These are phyloP conservation scores for Acrobeloides nanus DNA, from an alignment of 2,888 invertebrate species.

Conservation along the genomic window DNA sequence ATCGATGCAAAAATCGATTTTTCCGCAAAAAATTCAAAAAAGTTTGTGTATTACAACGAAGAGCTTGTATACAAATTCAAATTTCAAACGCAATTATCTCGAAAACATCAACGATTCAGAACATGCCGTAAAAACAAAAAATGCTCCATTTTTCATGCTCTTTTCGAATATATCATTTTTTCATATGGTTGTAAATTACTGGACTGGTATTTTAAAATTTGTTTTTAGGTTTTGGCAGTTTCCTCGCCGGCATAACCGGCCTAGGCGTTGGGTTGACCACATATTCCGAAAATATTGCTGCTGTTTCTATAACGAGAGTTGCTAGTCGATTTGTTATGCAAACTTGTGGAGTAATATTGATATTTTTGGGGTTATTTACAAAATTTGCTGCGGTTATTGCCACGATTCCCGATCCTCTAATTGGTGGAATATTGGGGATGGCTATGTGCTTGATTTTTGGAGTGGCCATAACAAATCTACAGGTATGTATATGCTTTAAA, in stretches of 20 bases:
- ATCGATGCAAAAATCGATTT: no score
- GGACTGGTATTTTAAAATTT: no score
- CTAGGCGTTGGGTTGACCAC: slow-evolving; percentile 44
- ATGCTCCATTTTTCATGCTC: no score
- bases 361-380: slow-evolving; percentile 37
- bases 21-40: no score
- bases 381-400: slow-evolving; percentile 40
- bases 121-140: no score
- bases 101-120: no score
- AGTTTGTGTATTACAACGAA: no score
- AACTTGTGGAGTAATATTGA: slow-evolving; percentile 37
- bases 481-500: slow-evolving; percentile 32
- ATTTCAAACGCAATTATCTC: no score
- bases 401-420: slow-evolving; percentile 42
- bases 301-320: slow-evolving; percentile 39
- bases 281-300: slow-evolving; percentile 42
- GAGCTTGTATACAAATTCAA: no score
- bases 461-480: slow-evolving; percentile 38
- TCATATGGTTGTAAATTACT: no score
- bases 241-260: slow-evolving; percentile 35
- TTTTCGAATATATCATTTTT: no score
- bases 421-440: slow-evolving; percentile 43
- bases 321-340: slow-evolving; percentile 45
- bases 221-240: slow-evolving; percentile 32
- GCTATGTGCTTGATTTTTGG: slow-evolving; percentile 47